Evolutionary conservation across 2,113 vertebrate genomes (phyloP).

Genomic region (Thalassoma bifasciatum): DNA sequence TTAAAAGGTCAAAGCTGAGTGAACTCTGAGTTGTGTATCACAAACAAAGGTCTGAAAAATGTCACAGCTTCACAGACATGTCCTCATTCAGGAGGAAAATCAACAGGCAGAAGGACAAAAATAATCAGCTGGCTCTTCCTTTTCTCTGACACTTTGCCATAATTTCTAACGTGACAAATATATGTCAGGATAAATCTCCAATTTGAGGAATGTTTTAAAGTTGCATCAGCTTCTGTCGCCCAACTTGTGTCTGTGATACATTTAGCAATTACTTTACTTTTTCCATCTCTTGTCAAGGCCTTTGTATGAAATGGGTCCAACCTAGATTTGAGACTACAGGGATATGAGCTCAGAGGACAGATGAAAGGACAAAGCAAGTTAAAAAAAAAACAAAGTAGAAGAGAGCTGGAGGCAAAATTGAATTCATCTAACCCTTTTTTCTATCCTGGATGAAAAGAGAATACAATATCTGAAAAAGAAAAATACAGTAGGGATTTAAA

Average conservation of each 20-base stretch:
- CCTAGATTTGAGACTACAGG: conserved; percentile 76
- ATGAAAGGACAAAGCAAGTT: conserved; percentile 69
- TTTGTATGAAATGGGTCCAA: conserved; percentile 71
- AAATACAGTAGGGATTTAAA: conserved; percentile 10
- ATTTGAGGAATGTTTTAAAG: conserved; percentile 15
- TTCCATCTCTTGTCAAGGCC: conserved; percentile 37
- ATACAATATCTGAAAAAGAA: not conserved
- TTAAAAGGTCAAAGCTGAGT: conserved; percentile 72
- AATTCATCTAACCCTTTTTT: conserved; percentile 30
- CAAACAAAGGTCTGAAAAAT: conserved; percentile 70
- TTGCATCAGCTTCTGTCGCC: conserved; percentile 41
- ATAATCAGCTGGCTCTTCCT: conserved; percentile 24
- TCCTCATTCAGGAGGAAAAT: conserved; percentile 48
- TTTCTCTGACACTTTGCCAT: conserved; percentile 36
- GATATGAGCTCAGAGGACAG: conserved; percentile 73
- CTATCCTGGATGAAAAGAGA: conserved; percentile 6
- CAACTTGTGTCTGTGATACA: conserved; percentile 37
- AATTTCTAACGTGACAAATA: conserved; percentile 13
- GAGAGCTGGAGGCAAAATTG: conserved; percentile 55
- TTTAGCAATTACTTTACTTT: conserved; percentile 41
- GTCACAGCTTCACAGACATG: conserved; percentile 53
- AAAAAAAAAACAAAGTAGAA: conserved; percentile 45
- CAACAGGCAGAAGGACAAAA: conserved; percentile 32
- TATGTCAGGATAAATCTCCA: conserved; percentile 13
- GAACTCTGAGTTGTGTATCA: conserved; percentile 54